Base-by-base conservation (phyloP, 2,797 vertebrate species). In the Masticophis lateralis region DNA sequence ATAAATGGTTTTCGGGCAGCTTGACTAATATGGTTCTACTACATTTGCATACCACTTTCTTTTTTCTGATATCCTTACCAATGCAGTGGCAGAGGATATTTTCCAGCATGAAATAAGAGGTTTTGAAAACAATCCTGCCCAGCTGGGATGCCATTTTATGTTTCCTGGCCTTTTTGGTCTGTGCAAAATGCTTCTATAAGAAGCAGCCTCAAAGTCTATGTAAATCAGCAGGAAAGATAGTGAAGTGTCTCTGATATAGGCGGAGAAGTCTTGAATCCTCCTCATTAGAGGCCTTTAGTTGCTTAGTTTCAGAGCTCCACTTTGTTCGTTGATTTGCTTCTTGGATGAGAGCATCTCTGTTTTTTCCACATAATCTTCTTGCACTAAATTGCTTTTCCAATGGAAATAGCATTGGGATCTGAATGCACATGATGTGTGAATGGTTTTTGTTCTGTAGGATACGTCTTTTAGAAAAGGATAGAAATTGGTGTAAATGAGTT, bases 311-410 rank as follows among this genome's bases (percentile, higher is more conserved):
- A 88, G 90, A 69, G 92, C 88, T 93, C 91, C 91, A 83, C 86
- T 89, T 93, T 69, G 86, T 83, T 88, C 28, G 2, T 88, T 20
- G 92, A 91, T 91, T 87, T 56, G 61, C 83, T 74, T 9, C 18
- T n/a, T 60, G 61, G 83, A 55, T 88, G 86, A 89, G 55, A 43
- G 56, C 28, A 57, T 57, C 63, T 93, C 88, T 93, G 86, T 89
- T 56, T 88, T 93, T 93, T 88, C 22, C 91, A 61, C 86, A 60
- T 88, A 94, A 94, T 92, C 91, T 91, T 90, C 63, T 88, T 90
- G 61, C 89, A 56, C 25, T 88, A 92, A 90, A 92, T 88, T 88
- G 57, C 79, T 92, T 92, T 90, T 25, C 32, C 55, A 60, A 55
- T 32, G n/a, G 53, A 90, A 55, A 25, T 89, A 91, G 83, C 56